These are phyloP conservation scores for Nannospalax galili DNA, from an alignment of 2,113 vertebrate genomes.

Conservation along the genomic window DNA sequence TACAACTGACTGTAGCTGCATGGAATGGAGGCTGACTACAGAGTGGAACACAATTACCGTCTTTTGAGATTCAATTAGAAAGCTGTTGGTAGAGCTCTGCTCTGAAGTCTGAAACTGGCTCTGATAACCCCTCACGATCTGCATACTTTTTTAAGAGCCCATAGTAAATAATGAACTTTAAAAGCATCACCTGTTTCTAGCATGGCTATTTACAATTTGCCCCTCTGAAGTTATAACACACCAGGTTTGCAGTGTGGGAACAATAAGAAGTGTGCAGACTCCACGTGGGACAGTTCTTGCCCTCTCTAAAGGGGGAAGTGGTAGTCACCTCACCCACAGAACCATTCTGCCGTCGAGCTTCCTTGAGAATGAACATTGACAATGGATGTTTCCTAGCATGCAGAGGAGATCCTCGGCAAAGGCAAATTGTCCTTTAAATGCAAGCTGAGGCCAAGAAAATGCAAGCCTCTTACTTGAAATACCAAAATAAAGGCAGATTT, in stretches of 20 bases:
- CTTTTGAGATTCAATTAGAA: slow-evolving; percentile 85
- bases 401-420: not conserved
- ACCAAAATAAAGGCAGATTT: not conserved
- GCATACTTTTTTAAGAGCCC: slow-evolving; percentile 76
- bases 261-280: not conserved
- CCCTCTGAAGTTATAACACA: slow-evolving; percentile 50
- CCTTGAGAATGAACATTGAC: not conserved
- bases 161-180: slow-evolving; percentile 78
- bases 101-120: slow-evolving; percentile 78
- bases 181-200: slow-evolving; percentile 67
- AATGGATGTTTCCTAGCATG: slow-evolving; percentile 7
- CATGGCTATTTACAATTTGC: not conserved
- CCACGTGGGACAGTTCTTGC: not conserved
- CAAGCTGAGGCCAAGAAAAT: slow-evolving; percentile 27
- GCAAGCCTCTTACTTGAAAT: slow-evolving; percentile 12
- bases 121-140: slow-evolving; percentile 76
- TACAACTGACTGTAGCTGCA: slow-evolving; percentile 83
- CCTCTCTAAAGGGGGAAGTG: not conserved
- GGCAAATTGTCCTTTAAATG: slow-evolving; percentile 33
- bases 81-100: slow-evolving; percentile 75
- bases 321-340: slow-evolving; percentile 56
- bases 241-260: slow-evolving; percentile 25
- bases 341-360: slow-evolving; percentile 10
- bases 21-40: slow-evolving; percentile 79
- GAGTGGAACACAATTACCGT: slow-evolving; percentile 77